A percentile compares a stretch with the other conserved stretches of the same genome.
Conservation (phyloP, 2,113 vertebrate species). For the Phycodurus eques region DNA sequence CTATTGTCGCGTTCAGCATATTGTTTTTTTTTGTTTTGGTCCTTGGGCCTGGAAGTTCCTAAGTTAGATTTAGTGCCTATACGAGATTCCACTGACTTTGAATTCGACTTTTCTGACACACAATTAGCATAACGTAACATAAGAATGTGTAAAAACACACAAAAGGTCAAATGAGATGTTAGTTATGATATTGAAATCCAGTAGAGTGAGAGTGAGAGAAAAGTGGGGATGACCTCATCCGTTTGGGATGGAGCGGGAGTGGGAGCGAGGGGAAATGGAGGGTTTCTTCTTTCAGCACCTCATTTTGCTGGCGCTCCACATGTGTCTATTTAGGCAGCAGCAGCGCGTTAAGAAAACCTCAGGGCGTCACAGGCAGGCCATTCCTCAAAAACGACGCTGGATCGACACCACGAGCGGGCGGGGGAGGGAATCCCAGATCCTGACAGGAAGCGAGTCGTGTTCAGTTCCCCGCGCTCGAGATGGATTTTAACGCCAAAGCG, state of each 20-base stretch:
- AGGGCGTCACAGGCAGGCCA: slow-evolving; percentile 24
- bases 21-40: too few species aligned
- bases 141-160: background rate
- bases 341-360: slow-evolving; percentile 26
- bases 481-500: background rate
- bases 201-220: background rate
- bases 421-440: slow-evolving; percentile 14
- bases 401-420: slow-evolving; percentile 4
- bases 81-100: background rate
- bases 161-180: background rate
- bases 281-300: slow-evolving; percentile 49
- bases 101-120: background rate
- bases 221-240: slow-evolving; percentile 2
- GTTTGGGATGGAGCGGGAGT: slow-evolving; percentile 20
- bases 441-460: slow-evolving; percentile 1
- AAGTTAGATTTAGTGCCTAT: background rate
- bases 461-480: background rate
- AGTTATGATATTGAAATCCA: background rate
- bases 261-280: slow-evolving; percentile 6
- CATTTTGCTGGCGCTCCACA: slow-evolving; percentile 38
- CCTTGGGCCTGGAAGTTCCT: background rate
- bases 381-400: slow-evolving; percentile 12
- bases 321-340: slow-evolving; percentile 28
- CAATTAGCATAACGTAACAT: background rate
- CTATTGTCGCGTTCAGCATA: too few species aligned